Conservation (phyloP, 2,113 vertebrate genomes). For the Malurus cyaneus region DNA sequence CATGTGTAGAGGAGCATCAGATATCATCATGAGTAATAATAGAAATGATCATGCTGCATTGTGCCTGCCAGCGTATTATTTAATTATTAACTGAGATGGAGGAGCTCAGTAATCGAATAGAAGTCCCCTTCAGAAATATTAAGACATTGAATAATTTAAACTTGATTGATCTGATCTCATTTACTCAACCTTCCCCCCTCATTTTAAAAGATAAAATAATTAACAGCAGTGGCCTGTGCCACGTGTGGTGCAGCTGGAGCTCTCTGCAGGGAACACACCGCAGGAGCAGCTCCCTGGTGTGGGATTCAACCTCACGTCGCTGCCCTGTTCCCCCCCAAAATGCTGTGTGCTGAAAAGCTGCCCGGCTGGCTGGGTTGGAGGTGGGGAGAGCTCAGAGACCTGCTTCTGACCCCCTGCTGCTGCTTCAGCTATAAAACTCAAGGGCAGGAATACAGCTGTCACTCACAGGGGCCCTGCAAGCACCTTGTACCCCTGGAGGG, state of each 20-base stretch:
- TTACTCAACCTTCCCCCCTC: slow-evolving; percentile 62
- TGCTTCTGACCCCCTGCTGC: slow-evolving; percentile 16
- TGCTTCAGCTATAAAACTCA: slow-evolving; percentile 51
- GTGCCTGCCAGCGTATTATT: slow-evolving; percentile 53
- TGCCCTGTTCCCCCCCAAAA: neutral
- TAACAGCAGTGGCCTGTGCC: slow-evolving; percentile 26
- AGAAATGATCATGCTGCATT: slow-evolving; percentile 59
- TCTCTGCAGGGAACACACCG: neutral
- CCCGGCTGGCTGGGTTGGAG: neutral
- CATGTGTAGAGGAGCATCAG: slow-evolving; percentile 40
- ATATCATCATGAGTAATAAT: slow-evolving; percentile 55
- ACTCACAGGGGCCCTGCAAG: neutral
- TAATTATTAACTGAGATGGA: slow-evolving; percentile 63
- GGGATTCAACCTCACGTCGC: neutral
- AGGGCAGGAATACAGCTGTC: slow-evolving; percentile 32
- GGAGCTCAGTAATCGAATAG: slow-evolving; percentile 57
- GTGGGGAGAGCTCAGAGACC: neutral
- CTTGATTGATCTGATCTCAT: slow-evolving; percentile 65
- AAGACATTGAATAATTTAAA: slow-evolving; percentile 72
- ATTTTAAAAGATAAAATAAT: slow-evolving; percentile 66
- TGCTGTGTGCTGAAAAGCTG: slow-evolving; percentile 15
- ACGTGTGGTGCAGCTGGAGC: neutral
- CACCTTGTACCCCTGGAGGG: slow-evolving; percentile 14
- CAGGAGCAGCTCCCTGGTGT: neutral
- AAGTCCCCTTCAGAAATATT: slow-evolving; percentile 70